Base-by-base conservation (phyloP, 1,140 invertebrate genomes). In the Zaprionus taronus region DNA sequence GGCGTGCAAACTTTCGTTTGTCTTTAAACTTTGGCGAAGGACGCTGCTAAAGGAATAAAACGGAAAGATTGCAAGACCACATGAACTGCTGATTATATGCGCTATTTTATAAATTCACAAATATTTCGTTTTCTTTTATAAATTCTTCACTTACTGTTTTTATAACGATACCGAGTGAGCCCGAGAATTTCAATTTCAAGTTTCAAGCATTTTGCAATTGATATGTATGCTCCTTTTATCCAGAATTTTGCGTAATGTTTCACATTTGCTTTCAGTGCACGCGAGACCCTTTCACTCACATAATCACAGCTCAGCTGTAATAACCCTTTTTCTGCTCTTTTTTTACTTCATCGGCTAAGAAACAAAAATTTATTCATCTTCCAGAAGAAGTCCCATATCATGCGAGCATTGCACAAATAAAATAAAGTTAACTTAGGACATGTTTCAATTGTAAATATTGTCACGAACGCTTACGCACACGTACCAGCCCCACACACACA, bases 371-470 rank as follows among this genome's bases (percentile, higher is more conserved):
- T 34, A 44, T 68, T 60, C 56, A 34, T 41, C 34, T 28, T 17
- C 12, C 67, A 57, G 65, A 34, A 58, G n/a, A 72, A 72, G 60
- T 69, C 64, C 31, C 56, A 65, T 53, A 75, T 67, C 61, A 69
- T 51, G 15, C 38, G 63, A 73, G 31, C 49, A 57, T 69, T 77
- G 73, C 73, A 73, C 77, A 76, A 84, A 83, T 79, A 79, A 76
- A 81, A 81, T 78, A 81, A 71, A 80, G 77, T 83, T 83, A 73
- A 70, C 70, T 72, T 80, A 77, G 81, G 77, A 73, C 73, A 69
- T 69, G 41, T 55, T 63, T 65, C 63, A 74, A 73, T 84, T 80
- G 80, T 77, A 77, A 84, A 83, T 84, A 84, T 83, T 78, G 81
- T 85, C 82, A 83, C 79, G 79, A 68, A 60, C 65, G 34, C 56